Percentiles rank a stretch among this genome's conserved stretches.
These are phyloP conservation scores for Nannoperca australis DNA, from an alignment of 2,797 vertebrate species.

Conservation along the genomic window DNA sequence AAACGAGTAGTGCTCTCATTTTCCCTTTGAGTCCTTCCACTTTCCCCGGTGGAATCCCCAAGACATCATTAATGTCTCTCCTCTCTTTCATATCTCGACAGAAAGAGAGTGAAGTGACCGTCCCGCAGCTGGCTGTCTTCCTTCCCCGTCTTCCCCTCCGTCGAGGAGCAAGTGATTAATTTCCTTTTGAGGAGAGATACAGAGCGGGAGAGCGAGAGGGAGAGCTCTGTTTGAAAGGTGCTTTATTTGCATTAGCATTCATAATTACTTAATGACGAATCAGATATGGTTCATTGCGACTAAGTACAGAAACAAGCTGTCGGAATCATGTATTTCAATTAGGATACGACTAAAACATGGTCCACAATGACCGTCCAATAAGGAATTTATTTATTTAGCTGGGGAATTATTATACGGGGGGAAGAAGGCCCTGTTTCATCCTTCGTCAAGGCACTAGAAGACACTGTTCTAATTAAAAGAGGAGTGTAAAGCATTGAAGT, in stretches of 20 bases:
- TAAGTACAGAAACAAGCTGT: conserved; percentile 93
- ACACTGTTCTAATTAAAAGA: conserved; percentile 68
- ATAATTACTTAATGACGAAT: conserved; percentile 99
- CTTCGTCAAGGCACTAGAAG: conserved; percentile 31
- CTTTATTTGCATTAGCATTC: conserved; percentile 98
- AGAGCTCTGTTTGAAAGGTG: conserved; percentile 89
- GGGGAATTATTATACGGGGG: conserved; percentile 81
- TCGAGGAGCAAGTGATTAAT: conserved; percentile 88
- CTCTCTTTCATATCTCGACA: conserved; percentile 76
- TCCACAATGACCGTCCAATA: conserved; percentile 88
- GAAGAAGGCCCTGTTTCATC: conserved; percentile 47
- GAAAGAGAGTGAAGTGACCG: conserved; percentile 82
- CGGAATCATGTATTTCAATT: conserved; percentile 94
- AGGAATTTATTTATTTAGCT: conserved; percentile 92
- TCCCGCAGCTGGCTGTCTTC: conserved; percentile 75
- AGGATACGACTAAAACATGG: conserved; percentile 90
- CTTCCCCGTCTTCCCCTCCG: conserved; percentile 59
- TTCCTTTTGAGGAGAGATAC: conserved; percentile 79
- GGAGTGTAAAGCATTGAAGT: conserved; percentile 29
- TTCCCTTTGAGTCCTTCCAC: conserved; percentile 72
- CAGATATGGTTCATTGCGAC: conserved; percentile 96
- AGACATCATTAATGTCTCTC: conserved; percentile 83
- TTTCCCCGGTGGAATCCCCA: conserved; percentile 78
- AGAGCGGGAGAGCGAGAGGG: conserved; percentile 48
- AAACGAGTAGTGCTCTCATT: conserved; percentile 60